Evolutionary conservation across 1,140 invertebrate genomes (phyloP).

Genomic region (Drosophila parvula): DNA sequence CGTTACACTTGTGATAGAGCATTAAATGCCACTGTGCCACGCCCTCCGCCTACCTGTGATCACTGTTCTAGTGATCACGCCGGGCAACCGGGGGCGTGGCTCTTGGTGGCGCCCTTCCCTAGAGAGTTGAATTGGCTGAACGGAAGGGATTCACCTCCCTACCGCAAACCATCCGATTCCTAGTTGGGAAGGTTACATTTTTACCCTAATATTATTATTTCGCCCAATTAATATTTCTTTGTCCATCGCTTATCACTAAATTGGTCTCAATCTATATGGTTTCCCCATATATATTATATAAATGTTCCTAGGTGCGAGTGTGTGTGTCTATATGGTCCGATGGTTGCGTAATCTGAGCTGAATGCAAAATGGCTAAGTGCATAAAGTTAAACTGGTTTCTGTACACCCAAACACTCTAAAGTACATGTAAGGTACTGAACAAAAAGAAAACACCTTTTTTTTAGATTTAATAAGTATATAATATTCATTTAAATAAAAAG

Average conservation of each 20-base stretch:
- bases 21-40: conserved; percentile 64
- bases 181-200: conserved; percentile 81
- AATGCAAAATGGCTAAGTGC: conserved; percentile 53
- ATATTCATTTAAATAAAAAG: not conserved
- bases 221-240: not conserved
- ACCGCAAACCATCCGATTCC: conserved; percentile 49
- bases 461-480: not conserved
- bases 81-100: conserved; percentile 60
- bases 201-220: conserved; percentile 5
- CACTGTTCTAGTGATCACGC: conserved; percentile 79
- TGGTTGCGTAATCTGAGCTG: conserved; percentile 49
- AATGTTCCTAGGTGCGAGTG: not conserved
- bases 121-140: conserved; percentile 79
- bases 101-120: conserved; percentile 69
- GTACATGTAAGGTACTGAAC: not conserved
- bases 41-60: conserved; percentile 62
- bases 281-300: not conserved
- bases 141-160: not conserved
- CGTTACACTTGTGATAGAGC: conserved; percentile 84
- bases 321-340: conserved; percentile 38
- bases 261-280: conserved; percentile 41
- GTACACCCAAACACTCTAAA: not conserved
- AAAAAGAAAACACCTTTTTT: not conserved
- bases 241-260: conserved; percentile 22
- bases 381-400: conserved; percentile 48